Percentiles rank a stretch among this genome's conserved stretches.
phyloP scores from a whole-genome alignment of 2,888 invertebrate genomes.

The Lissonota sp. region DNA sequence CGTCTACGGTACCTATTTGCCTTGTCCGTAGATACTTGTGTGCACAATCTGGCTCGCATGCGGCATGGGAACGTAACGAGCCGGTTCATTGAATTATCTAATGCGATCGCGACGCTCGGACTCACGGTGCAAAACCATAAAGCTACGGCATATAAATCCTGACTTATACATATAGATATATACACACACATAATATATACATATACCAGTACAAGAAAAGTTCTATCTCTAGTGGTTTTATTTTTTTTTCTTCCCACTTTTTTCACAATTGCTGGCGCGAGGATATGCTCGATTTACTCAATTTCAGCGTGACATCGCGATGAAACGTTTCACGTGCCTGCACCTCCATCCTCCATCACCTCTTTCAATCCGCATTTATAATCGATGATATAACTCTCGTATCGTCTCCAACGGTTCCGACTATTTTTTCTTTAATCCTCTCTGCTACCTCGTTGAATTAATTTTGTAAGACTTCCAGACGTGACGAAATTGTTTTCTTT shows the following conservation, averaged over 20 bases:
- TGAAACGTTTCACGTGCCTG: conserved; percentile 31
- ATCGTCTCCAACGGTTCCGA: too few relatives aligned
- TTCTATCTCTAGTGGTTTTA: conserved; percentile 23
- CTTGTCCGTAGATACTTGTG: conserved; percentile 47
- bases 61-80: conserved; percentile 62
- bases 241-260: conserved; percentile 3
- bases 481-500: too few relatives aligned
- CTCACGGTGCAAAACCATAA: conserved; percentile 51
- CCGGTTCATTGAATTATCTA: conserved; percentile 78
- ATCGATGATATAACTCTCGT: background rate
- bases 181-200: conserved; percentile 13
- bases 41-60: conserved; percentile 12
- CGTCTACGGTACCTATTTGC: conserved; percentile 47
- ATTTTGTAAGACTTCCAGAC: too few relatives aligned
- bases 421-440: too few relatives aligned
- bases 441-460: too few relatives aligned
- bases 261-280: background rate
- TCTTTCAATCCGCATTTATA: background rate
- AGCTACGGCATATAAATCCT: conserved; percentile 48
- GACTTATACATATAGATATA: conserved; percentile 19
- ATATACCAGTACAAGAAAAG: conserved; percentile 13
- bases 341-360: background rate
- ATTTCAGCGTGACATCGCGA: conserved; percentile 53
- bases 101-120: conserved; percentile 60
- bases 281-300: conserved; percentile 33